phyloP scores from a whole-genome alignment of 2,113 vertebrate species.

The Chitala chitala region DNA sequence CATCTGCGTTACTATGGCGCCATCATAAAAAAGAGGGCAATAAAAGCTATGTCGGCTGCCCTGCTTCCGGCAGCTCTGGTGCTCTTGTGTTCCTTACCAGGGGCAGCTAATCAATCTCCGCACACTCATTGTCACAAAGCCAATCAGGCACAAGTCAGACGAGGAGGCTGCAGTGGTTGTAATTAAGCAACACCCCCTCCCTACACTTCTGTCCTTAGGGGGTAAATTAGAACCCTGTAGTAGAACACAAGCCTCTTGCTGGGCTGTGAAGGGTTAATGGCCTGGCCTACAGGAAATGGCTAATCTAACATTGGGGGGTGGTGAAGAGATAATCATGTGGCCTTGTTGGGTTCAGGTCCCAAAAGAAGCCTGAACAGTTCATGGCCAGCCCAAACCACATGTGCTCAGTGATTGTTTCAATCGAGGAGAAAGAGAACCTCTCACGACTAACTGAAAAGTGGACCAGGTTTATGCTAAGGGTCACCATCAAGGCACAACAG shows the following conservation, averaged over 20 bases:
- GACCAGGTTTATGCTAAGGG: conserved; percentile 21
- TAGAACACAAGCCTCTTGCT: conserved; percentile 12
- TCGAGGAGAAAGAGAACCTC: conserved; percentile 38
- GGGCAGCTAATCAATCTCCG: not conserved
- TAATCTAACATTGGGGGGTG: conserved; percentile 4
- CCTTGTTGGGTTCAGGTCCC: conserved; percentile 7
- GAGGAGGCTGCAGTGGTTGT: conserved; percentile 22
- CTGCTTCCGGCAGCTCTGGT: not conserved
- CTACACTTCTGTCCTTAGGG: too few relatives aligned
- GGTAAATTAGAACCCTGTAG: not conserved
- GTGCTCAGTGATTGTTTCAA: conserved; percentile 36
- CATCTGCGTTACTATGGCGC: too few relatives aligned
- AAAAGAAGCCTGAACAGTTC: conserved; percentile 30
- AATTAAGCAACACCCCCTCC: too few relatives aligned
- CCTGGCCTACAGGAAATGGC: conserved; percentile 33
- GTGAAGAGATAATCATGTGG: conserved; percentile 11
- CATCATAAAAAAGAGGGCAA: too few relatives aligned
- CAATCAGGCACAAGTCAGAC: conserved; percentile 22
- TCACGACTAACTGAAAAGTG: conserved; percentile 23
- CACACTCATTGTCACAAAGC: conserved; percentile 16
- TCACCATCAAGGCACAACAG: too few relatives aligned
- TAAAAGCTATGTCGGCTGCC: conserved; percentile 24
- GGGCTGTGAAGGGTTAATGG: conserved; percentile 33
- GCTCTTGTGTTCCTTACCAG: not conserved
- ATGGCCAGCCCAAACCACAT: conserved; percentile 34